Evolutionary conservation across 2,888 invertebrate species (phyloP).

Genomic region (Abrostola triplasia): DNA sequence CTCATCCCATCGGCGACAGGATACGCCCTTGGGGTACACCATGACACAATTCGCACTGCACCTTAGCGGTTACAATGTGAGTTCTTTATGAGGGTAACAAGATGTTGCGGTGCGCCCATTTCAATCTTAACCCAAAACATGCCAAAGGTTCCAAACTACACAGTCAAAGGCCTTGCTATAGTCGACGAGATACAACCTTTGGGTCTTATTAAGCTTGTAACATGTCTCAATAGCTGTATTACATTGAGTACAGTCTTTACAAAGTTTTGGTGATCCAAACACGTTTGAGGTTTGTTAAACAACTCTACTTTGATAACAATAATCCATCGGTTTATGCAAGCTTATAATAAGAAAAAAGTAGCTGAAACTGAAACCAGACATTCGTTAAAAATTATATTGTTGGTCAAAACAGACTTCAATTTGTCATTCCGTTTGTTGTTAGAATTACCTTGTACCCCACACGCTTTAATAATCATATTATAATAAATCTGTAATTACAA

Average conservation of each 20-base stretch:
- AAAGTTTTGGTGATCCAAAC: not conserved
- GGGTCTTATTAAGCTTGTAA: constrained; percentile 9
- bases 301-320: not conserved
- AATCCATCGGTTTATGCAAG: no score
- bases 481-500: no score
- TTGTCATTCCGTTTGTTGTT: no score
- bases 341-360: no score
- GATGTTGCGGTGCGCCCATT: constrained; percentile 40
- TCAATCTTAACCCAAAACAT: constrained; percentile 40
- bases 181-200: constrained; percentile 28
- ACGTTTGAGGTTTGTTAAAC: not conserved
- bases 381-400: no score
- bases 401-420: no score
- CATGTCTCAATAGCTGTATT: constrained; percentile 12
- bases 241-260: not conserved
- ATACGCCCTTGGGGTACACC: constrained; percentile 21
- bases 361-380: no score
- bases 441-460: no score
- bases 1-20: not conserved
- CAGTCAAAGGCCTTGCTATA: constrained; percentile 32
- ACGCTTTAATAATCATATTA: no score
- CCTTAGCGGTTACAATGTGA: constrained; percentile 21
- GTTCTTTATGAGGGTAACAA: constrained; percentile 48
- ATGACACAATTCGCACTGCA: constrained; percentile 20
- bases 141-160: constrained; percentile 31